These are phyloP conservation scores for Sussaba pulchella DNA, from an alignment of 2,888 invertebrate genomes.

Conservation along the genomic window DNA sequence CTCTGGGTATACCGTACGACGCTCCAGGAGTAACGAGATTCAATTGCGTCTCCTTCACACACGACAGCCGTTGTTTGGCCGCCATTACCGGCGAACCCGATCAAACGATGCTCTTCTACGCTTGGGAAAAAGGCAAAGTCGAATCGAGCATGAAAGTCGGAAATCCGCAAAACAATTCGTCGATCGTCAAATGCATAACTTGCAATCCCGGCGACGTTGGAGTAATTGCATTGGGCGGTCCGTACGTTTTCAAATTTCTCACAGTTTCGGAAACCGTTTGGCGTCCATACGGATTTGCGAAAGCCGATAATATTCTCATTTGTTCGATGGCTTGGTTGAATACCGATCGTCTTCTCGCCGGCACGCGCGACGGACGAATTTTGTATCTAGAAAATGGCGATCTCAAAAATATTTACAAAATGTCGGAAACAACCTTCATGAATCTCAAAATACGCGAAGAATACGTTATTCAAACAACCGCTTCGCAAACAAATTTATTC, in stretches of 20 bases:
- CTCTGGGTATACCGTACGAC: conserved; percentile 88
- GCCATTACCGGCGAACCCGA: conserved; percentile 94
- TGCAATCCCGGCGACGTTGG: conserved; percentile 92
- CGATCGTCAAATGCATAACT: conserved; percentile 88
- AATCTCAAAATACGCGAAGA: conserved; percentile 88
- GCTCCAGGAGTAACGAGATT: conserved; percentile 87
- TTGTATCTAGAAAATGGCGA: conserved; percentile 95
- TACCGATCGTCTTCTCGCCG: conserved; percentile 93
- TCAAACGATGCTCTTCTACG: conserved; percentile 92
- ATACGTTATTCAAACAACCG: conserved; percentile 80
- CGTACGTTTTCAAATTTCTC: conserved; percentile 90
- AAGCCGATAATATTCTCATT: conserved; percentile 91
- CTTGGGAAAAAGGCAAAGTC: conserved; percentile 93
- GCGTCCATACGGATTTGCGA: conserved; percentile 94
- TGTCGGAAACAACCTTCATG: conserved; percentile 87
- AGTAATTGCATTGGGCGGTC: conserved; percentile 88
- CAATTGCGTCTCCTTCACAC: conserved; percentile 91
- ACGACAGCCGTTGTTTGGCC: conserved; percentile 92
- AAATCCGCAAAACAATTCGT: conserved; percentile 89
- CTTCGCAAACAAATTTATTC: conserved; percentile 69
- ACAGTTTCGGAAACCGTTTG: conserved; percentile 92
- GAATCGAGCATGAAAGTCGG: conserved; percentile 91
- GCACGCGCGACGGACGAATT: conserved; percentile 91
- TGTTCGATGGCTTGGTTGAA: conserved; percentile 93
- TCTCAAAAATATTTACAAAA: conserved; percentile 88